phyloP scores from a whole-genome alignment of 2,797 vertebrate genomes.

The Peromyscus eremicus region DNA sequence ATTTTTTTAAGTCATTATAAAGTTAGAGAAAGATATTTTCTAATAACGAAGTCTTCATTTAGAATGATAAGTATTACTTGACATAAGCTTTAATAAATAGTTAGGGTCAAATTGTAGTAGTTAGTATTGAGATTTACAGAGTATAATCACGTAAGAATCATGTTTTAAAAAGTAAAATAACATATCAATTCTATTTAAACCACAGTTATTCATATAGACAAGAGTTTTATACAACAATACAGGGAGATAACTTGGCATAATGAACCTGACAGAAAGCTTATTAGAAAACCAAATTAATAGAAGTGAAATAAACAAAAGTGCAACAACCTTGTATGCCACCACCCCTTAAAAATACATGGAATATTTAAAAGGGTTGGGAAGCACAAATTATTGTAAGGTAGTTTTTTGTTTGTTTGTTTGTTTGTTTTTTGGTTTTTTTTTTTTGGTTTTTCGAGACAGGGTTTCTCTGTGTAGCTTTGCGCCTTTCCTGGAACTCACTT shows the following conservation, averaged over 20 bases:
- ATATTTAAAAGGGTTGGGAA: background rate
- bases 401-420: too few species aligned
- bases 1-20: background rate
- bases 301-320: background rate
- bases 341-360: too few species aligned
- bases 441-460: too few species aligned
- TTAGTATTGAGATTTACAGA: background rate
- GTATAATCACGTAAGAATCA: background rate
- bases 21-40: background rate
- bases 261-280: background rate
- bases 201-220: background rate
- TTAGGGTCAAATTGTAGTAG: background rate
- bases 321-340: too few species aligned
- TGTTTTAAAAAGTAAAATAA: background rate
- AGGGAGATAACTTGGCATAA: background rate
- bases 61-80: background rate
- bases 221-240: background rate
- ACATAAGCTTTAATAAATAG: background rate
- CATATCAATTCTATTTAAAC: background rate
- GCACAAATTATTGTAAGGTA: background rate
- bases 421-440: too few species aligned
- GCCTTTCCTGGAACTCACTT: too few species aligned
- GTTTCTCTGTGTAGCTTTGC: too few species aligned
- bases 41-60: background rate
- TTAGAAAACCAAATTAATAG: background rate